Percentiles rank a stretch among this genome's conserved stretches.
Conservation (phyloP, 2,113 vertebrate species). For the Cynoglossus semilaevis region DNA sequence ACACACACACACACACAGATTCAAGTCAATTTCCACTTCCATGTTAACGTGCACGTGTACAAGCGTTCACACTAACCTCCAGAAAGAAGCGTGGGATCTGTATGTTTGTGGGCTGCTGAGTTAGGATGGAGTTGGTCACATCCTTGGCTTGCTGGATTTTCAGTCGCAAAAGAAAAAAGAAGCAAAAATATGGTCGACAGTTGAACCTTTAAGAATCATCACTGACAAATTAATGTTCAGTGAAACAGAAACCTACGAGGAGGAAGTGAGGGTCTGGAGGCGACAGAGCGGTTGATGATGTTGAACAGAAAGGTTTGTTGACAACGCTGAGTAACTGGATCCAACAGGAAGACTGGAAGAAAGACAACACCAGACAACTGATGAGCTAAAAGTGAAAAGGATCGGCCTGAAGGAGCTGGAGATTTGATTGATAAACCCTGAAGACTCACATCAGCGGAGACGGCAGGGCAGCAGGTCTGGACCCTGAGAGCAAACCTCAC, state of each 20-base stretch:
- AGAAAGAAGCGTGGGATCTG: constrained; percentile 48
- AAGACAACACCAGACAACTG: background rate
- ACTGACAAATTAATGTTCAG: background rate
- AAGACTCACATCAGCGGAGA: constrained; percentile 68
- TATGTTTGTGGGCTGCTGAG: background rate
- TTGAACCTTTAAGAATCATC: background rate
- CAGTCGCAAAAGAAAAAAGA: background rate
- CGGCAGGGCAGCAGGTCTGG: constrained; percentile 42
- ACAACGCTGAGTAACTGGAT: constrained; percentile 38
- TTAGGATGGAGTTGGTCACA: constrained; percentile 19
- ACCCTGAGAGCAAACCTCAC: constrained; percentile 69
- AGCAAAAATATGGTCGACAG: background rate
- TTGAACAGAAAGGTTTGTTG: constrained; percentile 12
- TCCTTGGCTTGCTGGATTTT: constrained; percentile 39
- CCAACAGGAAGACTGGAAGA: constrained; percentile 61
- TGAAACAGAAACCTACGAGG: constrained; percentile 14
- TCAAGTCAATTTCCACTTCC: background rate
- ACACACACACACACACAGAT: background rate
- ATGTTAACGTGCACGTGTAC: background rate
- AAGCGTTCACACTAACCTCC: constrained; percentile 19
- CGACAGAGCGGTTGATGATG: constrained; percentile 2
- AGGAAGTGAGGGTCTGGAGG: constrained; percentile 45
- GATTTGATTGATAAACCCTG: too few species aligned
- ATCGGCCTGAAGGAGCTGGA: too few species aligned
- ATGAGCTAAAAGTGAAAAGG: background rate